These are phyloP conservation scores for Amiota mariae DNA, from an alignment of 2,888 invertebrate genomes.

Conservation along the genomic window DNA sequence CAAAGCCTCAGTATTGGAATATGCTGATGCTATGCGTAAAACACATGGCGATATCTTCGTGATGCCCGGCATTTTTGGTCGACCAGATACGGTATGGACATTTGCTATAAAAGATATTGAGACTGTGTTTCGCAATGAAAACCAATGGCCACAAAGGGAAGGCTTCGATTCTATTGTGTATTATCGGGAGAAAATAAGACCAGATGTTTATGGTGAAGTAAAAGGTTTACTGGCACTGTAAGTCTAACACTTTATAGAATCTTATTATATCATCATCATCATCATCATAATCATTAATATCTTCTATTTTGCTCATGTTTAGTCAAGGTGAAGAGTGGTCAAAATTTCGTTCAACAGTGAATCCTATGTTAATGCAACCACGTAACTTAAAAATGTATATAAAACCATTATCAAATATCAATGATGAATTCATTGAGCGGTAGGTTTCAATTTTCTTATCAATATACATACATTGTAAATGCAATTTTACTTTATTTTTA, in stretches of 20 bases:
- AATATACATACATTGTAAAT: neutral
- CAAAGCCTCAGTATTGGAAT: conserved; percentile 44
- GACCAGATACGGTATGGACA: conserved; percentile 65
- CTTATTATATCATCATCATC: neutral
- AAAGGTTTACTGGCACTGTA: conserved; percentile 48
- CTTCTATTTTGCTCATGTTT: conserved; percentile 5
- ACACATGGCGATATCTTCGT: conserved; percentile 63
- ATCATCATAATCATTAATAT: too few relatives aligned
- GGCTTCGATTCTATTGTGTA: conserved; percentile 69
- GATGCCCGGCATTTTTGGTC: conserved; percentile 69
- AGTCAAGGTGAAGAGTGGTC: conserved; percentile 78
- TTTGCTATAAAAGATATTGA: conserved; percentile 75
- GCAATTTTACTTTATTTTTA: neutral
- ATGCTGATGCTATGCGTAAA: conserved; percentile 42
- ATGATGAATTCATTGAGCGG: conserved; percentile 72
- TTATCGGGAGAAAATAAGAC: conserved; percentile 53
- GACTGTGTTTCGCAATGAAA: conserved; percentile 73
- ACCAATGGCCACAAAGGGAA: conserved; percentile 72
- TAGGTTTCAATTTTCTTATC: conserved; percentile 22
- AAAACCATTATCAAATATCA: conserved; percentile 68
- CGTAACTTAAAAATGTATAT: conserved; percentile 75
- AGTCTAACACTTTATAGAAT: conserved; percentile 18
- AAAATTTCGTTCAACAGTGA: conserved; percentile 74
- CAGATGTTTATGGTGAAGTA: conserved; percentile 46
- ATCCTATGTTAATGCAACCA: conserved; percentile 79